Base-by-base conservation (phyloP, 2,888 invertebrate species). In the Amphimallon solstitiale region DNA sequence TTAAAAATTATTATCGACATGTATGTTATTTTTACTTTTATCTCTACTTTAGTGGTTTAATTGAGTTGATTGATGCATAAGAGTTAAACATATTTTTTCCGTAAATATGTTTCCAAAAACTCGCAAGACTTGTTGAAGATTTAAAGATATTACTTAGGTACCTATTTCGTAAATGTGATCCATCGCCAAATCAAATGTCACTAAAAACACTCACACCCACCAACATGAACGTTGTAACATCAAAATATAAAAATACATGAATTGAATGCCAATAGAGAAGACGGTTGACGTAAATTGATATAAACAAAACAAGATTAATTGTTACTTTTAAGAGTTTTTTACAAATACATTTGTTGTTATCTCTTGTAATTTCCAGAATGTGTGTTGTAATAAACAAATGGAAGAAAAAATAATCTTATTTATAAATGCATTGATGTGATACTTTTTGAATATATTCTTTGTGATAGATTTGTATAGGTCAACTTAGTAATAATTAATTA, bases 401-500 rank as follows among this genome's bases (percentile, higher is more conserved):
- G 12, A 29, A 37, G 17, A 37, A 12, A 52, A 54, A 54, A 56
- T 23, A 59, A 40, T 37, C 35, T 54, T 23, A 51, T 51, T 51
- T 51, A 35, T 51, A 51, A 14, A 51, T 56, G 29, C 10, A 29
- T 29, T 45, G 34, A 62, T 62, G 48, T 62, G 62, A 62, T 48
- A 62, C 51, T 62, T 62, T 62, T 61, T 61, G 46, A 61, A 61
- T 59, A 59, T 59, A 45, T 45, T 45, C 38, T 21, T 59, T 59
- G 56, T 59, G 56, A 59, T 59, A 59, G 56, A 59, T 59, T 59
- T 59, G 56, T 59, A 59, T 59, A 51, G 51, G 51, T 35, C 14
- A 35, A 23, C 51, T 34, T 56, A 59, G 51, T 52, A 62, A 23
- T 63, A 59, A 75, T 75, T 74, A 54, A 19, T 19, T 19, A 15